Conservation (phyloP, 2,113 vertebrate species). For the Steatornis caripensis region DNA sequence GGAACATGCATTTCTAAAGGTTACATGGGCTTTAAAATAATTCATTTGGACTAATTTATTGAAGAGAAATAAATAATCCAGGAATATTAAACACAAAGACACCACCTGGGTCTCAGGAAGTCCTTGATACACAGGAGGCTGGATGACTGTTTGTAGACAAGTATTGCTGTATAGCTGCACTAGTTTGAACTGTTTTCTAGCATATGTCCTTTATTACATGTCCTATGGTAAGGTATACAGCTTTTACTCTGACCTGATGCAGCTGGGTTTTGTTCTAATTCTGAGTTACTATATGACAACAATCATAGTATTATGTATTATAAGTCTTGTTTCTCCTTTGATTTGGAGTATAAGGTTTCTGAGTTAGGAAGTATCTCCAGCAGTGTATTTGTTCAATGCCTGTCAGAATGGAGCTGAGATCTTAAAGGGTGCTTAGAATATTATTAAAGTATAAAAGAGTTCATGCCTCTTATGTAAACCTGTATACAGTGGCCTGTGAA, state of each 20-base stretch:
- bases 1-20: not conserved
- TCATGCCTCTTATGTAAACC: not conserved
- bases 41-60: not conserved
- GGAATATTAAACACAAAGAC: not conserved
- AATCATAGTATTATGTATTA: not conserved
- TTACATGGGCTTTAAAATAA: not conserved
- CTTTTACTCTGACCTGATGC: not conserved
- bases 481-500: not conserved
- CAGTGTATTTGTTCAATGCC: not conserved
- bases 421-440: not conserved
- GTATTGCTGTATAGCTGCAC: not conserved
- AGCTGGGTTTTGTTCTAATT: accelerated
- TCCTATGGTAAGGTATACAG: not conserved
- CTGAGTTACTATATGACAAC: not conserved
- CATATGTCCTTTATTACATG: not conserved
- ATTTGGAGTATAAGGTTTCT: not conserved
- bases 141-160: not conserved
- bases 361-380: not conserved
- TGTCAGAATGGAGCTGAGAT: not conserved
- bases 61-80: not conserved
- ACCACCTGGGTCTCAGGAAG: not conserved
- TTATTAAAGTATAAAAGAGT: not conserved
- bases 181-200: not conserved
- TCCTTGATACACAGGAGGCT: not conserved
- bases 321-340: not conserved